Evolutionary conservation across 2,113 vertebrate genomes (phyloP).

Genomic region (Brachyhypopomus occidentalis): DNA sequence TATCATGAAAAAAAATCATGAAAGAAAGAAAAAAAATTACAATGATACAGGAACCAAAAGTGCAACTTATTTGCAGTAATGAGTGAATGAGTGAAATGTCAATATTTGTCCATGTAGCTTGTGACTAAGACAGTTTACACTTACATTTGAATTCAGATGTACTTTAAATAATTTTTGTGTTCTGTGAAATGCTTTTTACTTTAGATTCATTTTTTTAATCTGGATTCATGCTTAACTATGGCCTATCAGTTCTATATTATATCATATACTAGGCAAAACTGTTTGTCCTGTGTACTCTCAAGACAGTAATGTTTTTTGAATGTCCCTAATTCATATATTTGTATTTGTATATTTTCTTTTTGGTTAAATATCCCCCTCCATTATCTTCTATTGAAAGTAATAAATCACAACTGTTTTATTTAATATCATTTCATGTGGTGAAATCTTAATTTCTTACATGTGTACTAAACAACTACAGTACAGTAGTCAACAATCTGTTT

Average conservation of each 20-base stretch:
- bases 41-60: neutral
- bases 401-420: neutral
- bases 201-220: too few relatives aligned
- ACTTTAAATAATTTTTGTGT: neutral
- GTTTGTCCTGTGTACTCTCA: too few relatives aligned
- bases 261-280: too few relatives aligned
- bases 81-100: neutral
- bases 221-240: too few relatives aligned
- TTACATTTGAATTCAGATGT: slow-evolving; percentile 7
- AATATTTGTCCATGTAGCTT: neutral
- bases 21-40: neutral
- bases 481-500: neutral
- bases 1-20: too few relatives aligned
- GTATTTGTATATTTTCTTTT: too few relatives aligned
- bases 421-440: neutral
- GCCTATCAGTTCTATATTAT: neutral
- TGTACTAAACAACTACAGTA: neutral
- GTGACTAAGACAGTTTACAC: neutral
- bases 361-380: too few relatives aligned
- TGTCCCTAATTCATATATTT: too few relatives aligned
- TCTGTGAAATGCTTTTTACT: neutral
- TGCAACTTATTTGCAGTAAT: neutral
- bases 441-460: neutral
- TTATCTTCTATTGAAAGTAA: neutral
- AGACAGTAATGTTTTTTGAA: too few relatives aligned